phyloP scores from a whole-genome alignment of 2,888 invertebrate species.

The Aricia artaxerxes region DNA sequence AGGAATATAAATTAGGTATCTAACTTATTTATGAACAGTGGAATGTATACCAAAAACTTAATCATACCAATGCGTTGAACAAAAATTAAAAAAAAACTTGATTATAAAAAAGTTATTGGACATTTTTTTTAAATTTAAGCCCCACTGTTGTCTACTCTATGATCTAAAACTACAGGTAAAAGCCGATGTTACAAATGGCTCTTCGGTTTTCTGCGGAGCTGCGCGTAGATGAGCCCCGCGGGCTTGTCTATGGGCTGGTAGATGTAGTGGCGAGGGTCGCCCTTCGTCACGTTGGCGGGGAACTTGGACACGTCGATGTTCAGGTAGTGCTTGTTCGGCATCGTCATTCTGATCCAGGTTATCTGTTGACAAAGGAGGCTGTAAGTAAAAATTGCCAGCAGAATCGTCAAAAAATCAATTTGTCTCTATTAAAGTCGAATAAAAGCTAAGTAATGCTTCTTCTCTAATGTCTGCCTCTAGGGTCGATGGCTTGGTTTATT shows the following conservation, averaged over 20 bases:
- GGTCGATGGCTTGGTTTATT: conserved; percentile 21
- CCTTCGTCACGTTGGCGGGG: conserved; percentile 82
- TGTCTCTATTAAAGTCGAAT: background rate
- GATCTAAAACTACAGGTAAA: conserved; percentile 18
- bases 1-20: background rate
- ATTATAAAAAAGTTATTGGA: background rate
- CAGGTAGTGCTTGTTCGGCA: conserved; percentile 92
- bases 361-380: conserved; percentile 66
- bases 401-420: too few species aligned
- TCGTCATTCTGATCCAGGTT: conserved; percentile 85
- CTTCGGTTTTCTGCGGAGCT: conserved; percentile 82
- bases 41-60: background rate
- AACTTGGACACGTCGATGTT: conserved; percentile 88
- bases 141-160: conserved; percentile 45
- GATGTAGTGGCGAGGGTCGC: conserved; percentile 84
- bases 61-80: background rate
- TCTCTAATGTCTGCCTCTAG: background rate
- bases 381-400: background rate
- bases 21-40: background rate
- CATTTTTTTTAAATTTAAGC: background rate
- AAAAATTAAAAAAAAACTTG: background rate
- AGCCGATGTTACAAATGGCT: conserved; percentile 72
- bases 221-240: conserved; percentile 87
- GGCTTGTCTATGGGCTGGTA: conserved; percentile 90
- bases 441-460: background rate